Conservation (phyloP, 2,797 vertebrate species). For the Cygnus olor region DNA sequence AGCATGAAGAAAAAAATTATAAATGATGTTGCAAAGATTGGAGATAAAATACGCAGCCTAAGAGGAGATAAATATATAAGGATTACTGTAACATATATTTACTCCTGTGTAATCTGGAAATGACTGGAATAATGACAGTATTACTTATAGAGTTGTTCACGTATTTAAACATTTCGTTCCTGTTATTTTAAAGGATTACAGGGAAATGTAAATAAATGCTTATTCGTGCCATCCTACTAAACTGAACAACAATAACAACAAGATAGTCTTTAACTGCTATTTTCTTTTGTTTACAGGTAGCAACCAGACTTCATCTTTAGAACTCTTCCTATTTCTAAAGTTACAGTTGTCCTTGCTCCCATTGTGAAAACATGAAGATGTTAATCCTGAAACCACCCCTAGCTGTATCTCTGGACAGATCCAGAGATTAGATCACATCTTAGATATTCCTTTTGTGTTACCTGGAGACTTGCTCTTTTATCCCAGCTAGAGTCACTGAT, state of each 20-base stretch:
- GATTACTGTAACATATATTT: not conserved
- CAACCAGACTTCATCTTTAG: not conserved
- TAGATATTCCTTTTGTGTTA: not conserved
- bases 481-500: not conserved
- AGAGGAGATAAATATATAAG: not conserved
- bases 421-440: not conserved
- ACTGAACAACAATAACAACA: not conserved
- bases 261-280: not conserved
- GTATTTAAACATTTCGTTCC: not conserved
- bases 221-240: not conserved
- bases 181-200: constrained; percentile 9
- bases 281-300: not conserved
- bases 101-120: constrained; percentile 2
- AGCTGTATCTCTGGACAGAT: not conserved
- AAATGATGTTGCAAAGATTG: not conserved
- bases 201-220: not conserved
- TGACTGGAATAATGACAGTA: constrained; percentile 11
- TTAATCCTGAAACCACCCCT: not conserved
- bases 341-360: not conserved
- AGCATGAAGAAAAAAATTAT: not conserved
- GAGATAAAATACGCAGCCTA: constrained; percentile 7
- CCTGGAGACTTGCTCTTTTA: not conserved
- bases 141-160: not conserved
- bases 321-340: not conserved
- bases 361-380: not conserved